A percentile compares a stretch with the other conserved stretches of the same genome.
Evolutionary conservation across 2,888 invertebrate genomes (phyloP).

Genomic region (Scaptomyza parva): DNA sequence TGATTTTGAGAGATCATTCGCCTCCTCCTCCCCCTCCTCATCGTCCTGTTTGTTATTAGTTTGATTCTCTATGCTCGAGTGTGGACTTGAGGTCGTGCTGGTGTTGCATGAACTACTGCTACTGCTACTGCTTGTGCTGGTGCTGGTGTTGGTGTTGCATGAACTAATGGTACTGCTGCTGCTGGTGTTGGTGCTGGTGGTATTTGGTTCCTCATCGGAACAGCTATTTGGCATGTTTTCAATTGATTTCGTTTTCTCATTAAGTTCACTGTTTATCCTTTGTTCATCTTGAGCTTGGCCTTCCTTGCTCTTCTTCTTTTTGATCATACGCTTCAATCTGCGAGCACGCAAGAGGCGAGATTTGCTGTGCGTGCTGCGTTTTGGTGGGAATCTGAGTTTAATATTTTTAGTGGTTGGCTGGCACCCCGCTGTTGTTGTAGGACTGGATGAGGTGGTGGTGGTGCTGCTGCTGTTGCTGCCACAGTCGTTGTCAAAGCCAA

Average conservation of each 20-base stretch:
- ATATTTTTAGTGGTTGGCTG: background rate
- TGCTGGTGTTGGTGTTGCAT: constrained; percentile 6
- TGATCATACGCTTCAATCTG: constrained; percentile 10
- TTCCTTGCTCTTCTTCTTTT: background rate
- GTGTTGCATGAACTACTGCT: background rate
- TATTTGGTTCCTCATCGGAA: background rate
- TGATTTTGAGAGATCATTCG: background rate
- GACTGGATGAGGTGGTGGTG: constrained; percentile 4
- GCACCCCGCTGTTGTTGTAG: background rate
- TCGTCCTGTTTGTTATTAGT: no score
- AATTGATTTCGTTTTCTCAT: background rate
- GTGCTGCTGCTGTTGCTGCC: constrained; percentile 14
- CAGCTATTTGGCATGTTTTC: background rate
- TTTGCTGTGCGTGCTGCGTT: background rate
- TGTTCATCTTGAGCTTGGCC: background rate
- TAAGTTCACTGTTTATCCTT: background rate
- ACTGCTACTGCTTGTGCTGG: constrained; percentile 7
- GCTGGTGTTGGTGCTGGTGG: constrained; percentile 1
- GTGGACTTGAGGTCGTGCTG: no score
- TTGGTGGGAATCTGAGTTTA: constrained; percentile 47
- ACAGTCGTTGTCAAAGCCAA: constrained; percentile 55
- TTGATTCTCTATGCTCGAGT: background rate
- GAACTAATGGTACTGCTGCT: no score
- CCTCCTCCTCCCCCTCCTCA: background rate
- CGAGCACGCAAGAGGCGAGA: constrained; percentile 8